Evolutionary conservation across 2,113 vertebrate genomes (phyloP).

Genomic region (Colaptes auratus): DNA sequence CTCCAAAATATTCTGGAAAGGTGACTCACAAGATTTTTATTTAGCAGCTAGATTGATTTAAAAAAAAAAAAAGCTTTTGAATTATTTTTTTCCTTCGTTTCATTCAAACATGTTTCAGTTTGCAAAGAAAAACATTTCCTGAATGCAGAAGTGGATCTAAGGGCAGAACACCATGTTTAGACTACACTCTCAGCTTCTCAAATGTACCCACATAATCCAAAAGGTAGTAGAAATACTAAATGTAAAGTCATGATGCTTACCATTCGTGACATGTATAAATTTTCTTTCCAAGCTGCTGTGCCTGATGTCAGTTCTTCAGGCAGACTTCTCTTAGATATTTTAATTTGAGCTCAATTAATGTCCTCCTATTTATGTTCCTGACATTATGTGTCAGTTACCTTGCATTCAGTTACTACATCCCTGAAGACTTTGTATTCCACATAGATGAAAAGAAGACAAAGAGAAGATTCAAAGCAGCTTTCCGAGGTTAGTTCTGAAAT

Average conservation of each 20-base stretch:
- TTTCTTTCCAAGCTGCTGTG: neutral
- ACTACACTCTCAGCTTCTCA: neutral
- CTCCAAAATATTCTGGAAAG: neutral
- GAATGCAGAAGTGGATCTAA: neutral
- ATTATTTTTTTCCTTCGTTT: neutral
- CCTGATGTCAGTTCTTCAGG: neutral
- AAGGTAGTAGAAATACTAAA: neutral
- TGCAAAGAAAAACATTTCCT: neutral
- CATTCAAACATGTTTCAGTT: neutral
- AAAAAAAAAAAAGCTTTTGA: no score
- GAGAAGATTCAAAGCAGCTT: constrained; percentile 3
- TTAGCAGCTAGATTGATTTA: neutral
- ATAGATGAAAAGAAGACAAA: neutral
- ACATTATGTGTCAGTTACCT: constrained; percentile 21
- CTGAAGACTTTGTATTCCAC: neutral
- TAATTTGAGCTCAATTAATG: constrained; percentile 37
- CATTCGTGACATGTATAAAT: neutral
- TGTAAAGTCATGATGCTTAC: neutral
- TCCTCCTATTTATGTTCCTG: constrained; percentile 31
- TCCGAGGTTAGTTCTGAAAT: constrained; percentile 52
- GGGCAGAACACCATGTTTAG: neutral
- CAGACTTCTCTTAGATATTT: neutral
- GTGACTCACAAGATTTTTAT: neutral
- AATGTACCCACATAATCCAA: neutral
- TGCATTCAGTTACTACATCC: neutral